Conservation (phyloP, 2,888 invertebrate genomes). For the Clivina fossor region DNA sequence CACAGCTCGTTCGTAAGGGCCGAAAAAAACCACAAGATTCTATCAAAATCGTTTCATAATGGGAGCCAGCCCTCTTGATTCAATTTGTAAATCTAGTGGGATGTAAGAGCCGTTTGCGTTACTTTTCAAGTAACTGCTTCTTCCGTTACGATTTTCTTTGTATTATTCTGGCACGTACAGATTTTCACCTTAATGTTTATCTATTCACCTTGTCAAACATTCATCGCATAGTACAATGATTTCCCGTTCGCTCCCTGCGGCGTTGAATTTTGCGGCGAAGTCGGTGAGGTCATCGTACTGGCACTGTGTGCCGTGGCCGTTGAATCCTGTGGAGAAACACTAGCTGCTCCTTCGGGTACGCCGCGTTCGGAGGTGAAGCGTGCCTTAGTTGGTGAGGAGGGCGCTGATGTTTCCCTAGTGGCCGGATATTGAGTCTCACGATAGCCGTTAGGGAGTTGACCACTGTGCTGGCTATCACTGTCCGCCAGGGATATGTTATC, state of each 20-base stretch:
- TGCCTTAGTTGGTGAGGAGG: conserved; percentile 59
- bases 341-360: conserved; percentile 74
- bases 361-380: conserved; percentile 63
- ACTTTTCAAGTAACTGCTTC: conserved; percentile 4
- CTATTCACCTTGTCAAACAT: conserved; percentile 76
- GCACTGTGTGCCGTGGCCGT: conserved; percentile 49
- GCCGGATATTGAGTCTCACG: conserved; percentile 41
- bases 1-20: conserved; percentile 17
- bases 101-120: too few species aligned
- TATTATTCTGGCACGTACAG: conserved; percentile 35
- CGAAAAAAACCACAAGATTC: conserved; percentile 26
- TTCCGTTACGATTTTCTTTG: conserved; percentile 24
- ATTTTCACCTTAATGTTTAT: conserved; percentile 48
- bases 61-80: conserved; percentile 18
- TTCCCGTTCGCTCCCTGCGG: conserved; percentile 51
- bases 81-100: conserved; percentile 17
- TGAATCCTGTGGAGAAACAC: conserved; percentile 67
- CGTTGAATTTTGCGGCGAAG: conserved; percentile 57
- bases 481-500: conserved; percentile 49
- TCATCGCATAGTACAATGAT: conserved; percentile 82
- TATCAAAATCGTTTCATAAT: not conserved
- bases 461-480: conserved; percentile 48
- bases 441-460: conserved; percentile 46
- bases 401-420: conserved; percentile 50
- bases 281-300: conserved; percentile 52